A percentile compares a stretch with the other conserved stretches of the same genome.
These are phyloP conservation scores for Oostethus manadensis DNA, from an alignment of 2,113 vertebrate species.

Conservation along the genomic window DNA sequence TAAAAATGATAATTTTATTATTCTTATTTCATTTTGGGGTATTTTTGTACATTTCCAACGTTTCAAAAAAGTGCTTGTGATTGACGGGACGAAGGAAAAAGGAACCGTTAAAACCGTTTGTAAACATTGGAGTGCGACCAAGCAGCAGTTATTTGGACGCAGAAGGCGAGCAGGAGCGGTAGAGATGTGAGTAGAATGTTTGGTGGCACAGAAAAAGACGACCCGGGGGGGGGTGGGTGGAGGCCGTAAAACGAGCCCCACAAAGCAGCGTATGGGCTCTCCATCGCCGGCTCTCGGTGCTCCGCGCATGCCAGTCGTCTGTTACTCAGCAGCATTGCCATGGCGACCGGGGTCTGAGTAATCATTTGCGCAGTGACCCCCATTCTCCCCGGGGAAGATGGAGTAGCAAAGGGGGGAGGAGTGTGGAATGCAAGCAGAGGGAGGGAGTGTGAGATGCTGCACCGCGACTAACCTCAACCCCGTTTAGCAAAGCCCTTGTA, in stretches of 20 bases:
- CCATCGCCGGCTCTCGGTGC: constrained; percentile 79
- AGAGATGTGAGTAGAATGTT: constrained; percentile 58
- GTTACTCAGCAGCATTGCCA: constrained; percentile 86
- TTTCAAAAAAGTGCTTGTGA: no score
- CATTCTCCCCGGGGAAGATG: constrained; percentile 83
- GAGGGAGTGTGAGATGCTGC: constrained; percentile 25
- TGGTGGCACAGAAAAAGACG: constrained; percentile 49
- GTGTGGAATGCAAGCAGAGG: constrained; percentile 42
- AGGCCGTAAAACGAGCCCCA: constrained; percentile 54
- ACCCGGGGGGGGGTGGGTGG: constrained; percentile 40
- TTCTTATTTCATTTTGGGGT: no score
- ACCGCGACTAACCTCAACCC: no score
- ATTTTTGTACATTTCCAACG: no score
- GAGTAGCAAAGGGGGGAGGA: constrained; percentile 34
- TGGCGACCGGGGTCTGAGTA: constrained; percentile 92
- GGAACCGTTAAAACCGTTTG: constrained; percentile 26
- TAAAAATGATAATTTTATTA: no score
- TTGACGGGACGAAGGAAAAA: not conserved
- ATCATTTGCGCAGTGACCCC: constrained; percentile 98
- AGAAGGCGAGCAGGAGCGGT: constrained; percentile 48
- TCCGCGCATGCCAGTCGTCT: constrained; percentile 82
- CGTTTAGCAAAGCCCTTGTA: constrained; percentile 39
- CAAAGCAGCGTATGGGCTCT: constrained; percentile 75
- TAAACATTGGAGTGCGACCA: constrained; percentile 32
- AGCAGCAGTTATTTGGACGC: constrained; percentile 46